Evolutionary conservation across 2,113 vertebrate genomes (phyloP).

Genomic region (Delphinus delphis): DNA sequence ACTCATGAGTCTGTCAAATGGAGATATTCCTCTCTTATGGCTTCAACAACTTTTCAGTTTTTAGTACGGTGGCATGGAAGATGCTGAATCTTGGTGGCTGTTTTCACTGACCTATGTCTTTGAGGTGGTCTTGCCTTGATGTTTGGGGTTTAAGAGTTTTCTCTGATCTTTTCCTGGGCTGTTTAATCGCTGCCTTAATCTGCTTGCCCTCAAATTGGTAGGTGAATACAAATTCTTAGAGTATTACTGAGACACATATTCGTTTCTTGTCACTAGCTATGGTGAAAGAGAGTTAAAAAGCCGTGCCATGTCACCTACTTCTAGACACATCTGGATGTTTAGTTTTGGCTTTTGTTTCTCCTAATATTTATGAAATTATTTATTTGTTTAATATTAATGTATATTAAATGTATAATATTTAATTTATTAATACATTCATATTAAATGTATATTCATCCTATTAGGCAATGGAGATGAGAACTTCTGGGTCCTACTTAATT

Average conservation of each 20-base stretch:
- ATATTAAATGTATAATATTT: too few relatives aligned
- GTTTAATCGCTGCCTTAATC: neutral
- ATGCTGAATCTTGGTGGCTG: neutral
- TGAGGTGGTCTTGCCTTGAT: neutral
- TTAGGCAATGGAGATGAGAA: neutral
- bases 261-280: neutral
- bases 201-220: neutral
- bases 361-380: neutral
- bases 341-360: neutral
- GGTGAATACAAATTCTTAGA: neutral
- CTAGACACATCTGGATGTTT: neutral
- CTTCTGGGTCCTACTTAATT: neutral
- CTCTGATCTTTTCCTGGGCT: neutral
- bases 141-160: neutral
- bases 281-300: neutral
- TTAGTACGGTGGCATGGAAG: neutral
- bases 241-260: neutral
- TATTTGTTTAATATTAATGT: neutral
- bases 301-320: neutral
- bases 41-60: neutral
- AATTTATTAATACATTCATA: too few relatives aligned
- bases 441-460: neutral
- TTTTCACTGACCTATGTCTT: neutral
- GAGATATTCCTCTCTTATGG: rapidly evolving
- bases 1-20: too few relatives aligned